phyloP scores from a whole-genome alignment of 2,797 vertebrate species.

The Argentina silus region DNA sequence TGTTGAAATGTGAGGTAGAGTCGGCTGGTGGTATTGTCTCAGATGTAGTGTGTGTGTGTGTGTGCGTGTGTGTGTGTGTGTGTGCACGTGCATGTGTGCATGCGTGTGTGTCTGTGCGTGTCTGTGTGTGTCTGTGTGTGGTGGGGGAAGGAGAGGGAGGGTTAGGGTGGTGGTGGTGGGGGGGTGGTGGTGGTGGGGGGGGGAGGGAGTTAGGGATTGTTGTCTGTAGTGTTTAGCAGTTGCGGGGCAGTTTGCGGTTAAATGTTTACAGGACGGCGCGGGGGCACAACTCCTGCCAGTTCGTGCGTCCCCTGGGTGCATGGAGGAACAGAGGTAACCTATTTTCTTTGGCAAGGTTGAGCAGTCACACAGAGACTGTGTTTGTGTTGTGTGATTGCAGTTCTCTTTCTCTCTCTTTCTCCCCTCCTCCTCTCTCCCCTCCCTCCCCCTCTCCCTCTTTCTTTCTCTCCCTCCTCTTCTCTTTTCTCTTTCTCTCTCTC shows the following conservation, averaged over 20 bases:
- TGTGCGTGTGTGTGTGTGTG: constrained; percentile 7
- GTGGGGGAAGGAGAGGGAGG: not conserved
- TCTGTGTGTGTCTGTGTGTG: constrained; percentile 15
- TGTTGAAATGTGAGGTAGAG: no score
- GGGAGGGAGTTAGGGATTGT: constrained; percentile 7
- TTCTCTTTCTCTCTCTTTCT: constrained; percentile 48
- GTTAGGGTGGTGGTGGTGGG: constrained; percentile 9
- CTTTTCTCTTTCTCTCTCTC: constrained; percentile 8
- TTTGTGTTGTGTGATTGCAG: constrained; percentile 57
- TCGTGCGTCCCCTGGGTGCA: constrained; percentile 54
- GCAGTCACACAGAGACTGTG: constrained; percentile 59
- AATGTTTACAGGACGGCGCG: constrained; percentile 66
- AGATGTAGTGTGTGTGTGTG: no score
- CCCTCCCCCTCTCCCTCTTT: not conserved
- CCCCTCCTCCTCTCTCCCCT: not conserved
- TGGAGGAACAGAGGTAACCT: constrained; percentile 71
- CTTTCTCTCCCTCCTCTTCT: constrained; percentile 1
- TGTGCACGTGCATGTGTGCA: constrained; percentile 3
- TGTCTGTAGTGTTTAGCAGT: constrained; percentile 28
- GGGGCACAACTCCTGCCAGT: constrained; percentile 57
- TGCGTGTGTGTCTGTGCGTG: constrained; percentile 6
- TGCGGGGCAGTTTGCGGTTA: constrained; percentile 52
- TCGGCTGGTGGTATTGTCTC: constrained; percentile 12
- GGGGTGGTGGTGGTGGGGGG: no score
- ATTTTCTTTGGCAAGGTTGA: constrained; percentile 80